These are phyloP conservation scores for Chrysolina haemoptera DNA, from an alignment of 2,888 invertebrate species.

Conservation along the genomic window DNA sequence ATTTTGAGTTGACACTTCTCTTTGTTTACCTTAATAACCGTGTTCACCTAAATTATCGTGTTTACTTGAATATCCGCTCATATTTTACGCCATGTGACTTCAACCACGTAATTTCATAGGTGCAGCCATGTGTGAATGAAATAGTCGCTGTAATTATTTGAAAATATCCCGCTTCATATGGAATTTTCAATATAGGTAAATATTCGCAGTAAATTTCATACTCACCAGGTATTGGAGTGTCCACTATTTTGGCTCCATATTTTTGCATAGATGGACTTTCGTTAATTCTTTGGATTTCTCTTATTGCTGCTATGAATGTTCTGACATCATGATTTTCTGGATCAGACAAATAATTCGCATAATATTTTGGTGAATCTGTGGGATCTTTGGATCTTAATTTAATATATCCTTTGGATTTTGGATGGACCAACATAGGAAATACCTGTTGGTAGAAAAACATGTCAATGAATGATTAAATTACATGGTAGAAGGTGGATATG, in stretches of 20 bases:
- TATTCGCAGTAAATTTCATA: background rate
- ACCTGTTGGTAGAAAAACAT: slow-evolving; percentile 57
- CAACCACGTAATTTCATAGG: too few species aligned
- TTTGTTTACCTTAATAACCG: too few species aligned
- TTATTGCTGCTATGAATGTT: slow-evolving; percentile 66
- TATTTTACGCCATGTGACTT: too few species aligned
- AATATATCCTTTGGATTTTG: slow-evolving; percentile 79
- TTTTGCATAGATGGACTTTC: slow-evolving; percentile 70
- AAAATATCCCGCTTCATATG: too few species aligned
- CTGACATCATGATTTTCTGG: slow-evolving; percentile 71
- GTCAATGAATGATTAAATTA: too few species aligned
- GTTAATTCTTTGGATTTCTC: slow-evolving; percentile 71
- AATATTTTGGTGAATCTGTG: slow-evolving; percentile 78
- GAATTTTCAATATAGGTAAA: too few species aligned
- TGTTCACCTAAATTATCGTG: too few species aligned
- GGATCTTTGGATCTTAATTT: slow-evolving; percentile 80
- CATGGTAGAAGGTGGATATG: too few species aligned
- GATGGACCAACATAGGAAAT: slow-evolving; percentile 81
- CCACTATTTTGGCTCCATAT: slow-evolving; percentile 44
- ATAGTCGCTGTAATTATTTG: too few species aligned
- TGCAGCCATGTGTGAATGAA: too few species aligned
- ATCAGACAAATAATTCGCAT: slow-evolving; percentile 85
- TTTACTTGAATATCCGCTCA: too few species aligned
- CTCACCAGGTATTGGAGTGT: slow-evolving; percentile 50
- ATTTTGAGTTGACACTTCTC: too few species aligned